Conservation (phyloP, 2,113 vertebrate species). For the Trochalopteron elliotii region DNA sequence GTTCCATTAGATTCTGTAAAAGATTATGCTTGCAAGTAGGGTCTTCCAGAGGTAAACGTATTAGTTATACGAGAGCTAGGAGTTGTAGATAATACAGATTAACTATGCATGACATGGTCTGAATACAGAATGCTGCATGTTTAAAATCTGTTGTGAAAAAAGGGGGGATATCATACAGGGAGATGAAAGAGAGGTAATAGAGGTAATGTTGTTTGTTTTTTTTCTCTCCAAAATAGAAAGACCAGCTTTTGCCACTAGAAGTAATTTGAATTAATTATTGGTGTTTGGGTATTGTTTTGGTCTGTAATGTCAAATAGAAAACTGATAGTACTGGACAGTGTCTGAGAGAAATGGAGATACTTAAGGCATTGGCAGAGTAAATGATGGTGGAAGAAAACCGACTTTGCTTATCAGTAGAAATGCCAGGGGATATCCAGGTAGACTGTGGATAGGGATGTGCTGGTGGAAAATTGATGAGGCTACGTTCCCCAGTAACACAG, state of each 20-base stretch:
- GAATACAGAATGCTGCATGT: background rate
- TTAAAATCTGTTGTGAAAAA: background rate
- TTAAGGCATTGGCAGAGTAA: background rate
- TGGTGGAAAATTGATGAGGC: background rate
- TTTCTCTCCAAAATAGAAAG: background rate
- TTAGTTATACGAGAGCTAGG: background rate
- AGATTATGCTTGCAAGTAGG: background rate
- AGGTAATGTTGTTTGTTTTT: background rate
- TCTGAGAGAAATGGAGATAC: background rate
- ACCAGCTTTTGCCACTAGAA: background rate
- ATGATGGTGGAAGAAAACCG: background rate
- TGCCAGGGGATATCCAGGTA: background rate
- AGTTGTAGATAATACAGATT: background rate
- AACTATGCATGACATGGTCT: background rate
- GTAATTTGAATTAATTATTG: background rate
- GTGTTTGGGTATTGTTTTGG: background rate
- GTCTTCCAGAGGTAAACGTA: background rate
- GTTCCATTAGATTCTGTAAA: background rate
- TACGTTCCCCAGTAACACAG: background rate
- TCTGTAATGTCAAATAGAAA: background rate
- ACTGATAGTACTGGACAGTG: background rate
- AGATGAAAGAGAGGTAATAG: background rate
- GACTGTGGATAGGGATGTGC: background rate
- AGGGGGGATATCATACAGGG: background rate
- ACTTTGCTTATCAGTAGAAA: background rate